Evolutionary conservation across 2,113 vertebrate genomes (phyloP), one percentile per base, ranked within the genome.

Genomic region (Aythya baeri): DNA sequence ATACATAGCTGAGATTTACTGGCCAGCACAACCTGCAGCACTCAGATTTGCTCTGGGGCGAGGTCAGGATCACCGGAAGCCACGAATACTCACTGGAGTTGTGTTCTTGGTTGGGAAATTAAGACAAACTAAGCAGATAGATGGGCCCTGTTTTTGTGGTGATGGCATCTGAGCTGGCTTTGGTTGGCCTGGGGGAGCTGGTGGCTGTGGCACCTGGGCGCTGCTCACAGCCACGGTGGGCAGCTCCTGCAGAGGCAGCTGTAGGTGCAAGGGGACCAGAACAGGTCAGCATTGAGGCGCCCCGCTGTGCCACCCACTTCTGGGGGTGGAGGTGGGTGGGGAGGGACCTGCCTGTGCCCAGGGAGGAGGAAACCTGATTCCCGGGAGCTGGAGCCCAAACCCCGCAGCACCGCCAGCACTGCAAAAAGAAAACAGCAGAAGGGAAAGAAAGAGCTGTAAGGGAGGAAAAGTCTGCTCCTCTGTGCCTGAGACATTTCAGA

Each of bases 301-400:
- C 4, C 8, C 4, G 9, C 65, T 38, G 31, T 20, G 25, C 21
- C 54, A 89, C 66, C 38, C 61, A 3, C 29, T 80, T 55, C 80
- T 75, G 6, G 5, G 20, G 41, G 62, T 0, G 25, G 55, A 55
- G 25, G 62, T 4, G 11, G 57, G 72, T 1, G 32, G 78, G 67
- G 57, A 94, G 43, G 27, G 23, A 89, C 10, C 11, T 7, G 50
- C 27, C 36, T 57, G 32, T 59, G 26, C 11, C 54, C 9, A 16
- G 25, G 3, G 7, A 21, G 36, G 63, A 91, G 44, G 95, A 88
- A 94, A 95, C 21, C 68, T 92, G 78, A 89, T 41, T 52, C 91
- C 77, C 1, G 1, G 38, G 54, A 68, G 44, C 58, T 57, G 43
- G n/a, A 59, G 65, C 76, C n/a, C 43, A 52, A 68, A 77, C 14